Evolutionary conservation across 1,140 invertebrate species (phyloP), one percentile per base, ranked within the genome.

Genomic region (Metaphire vulgaris): DNA sequence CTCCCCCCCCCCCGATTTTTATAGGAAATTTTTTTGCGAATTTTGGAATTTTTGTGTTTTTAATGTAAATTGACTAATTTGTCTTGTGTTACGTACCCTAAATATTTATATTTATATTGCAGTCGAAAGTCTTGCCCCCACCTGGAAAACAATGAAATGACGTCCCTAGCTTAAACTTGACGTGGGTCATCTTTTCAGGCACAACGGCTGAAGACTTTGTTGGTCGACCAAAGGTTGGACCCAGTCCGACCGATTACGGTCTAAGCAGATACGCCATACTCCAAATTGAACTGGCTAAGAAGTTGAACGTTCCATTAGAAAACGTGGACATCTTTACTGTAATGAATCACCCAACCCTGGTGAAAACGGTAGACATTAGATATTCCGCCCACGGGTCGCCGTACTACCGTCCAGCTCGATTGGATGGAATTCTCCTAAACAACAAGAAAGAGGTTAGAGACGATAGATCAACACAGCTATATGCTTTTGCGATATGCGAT

Each of bases 311-410:
- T 21, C 92, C 91, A 70, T 87, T 90, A 66, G 92, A 95, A 77
- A 97, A 97, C 85, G 93, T 99, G 6, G 95, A 98, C 81, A 91
- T 99, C 33, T 97, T 98, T 82, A 97, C 94, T 87, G 94, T 98
- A 1, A 93, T 96, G 80, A 75, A 80, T 65, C 81, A 80, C 79
- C 81, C 83, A 33, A 82, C 77, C 29, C 74, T 77, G 1, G 33
- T 64, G 30, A 74, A 73, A 26, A 80, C 79, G 65, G 77, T 82
- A 0, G 96, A 99, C 84, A 90, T 98, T 1, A 89, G 96, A 80
- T 99, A 96, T 85, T 91, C 95, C 1, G 96, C 95, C 6, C 95
- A 97, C 87, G 95, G 94, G 0, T 96, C 95, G 0, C 94, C 96
- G 1, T 98, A 96, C 84, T 96, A 96, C 81, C 96, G 97, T 82